Evolutionary conservation across 2,888 invertebrate genomes (phyloP), one percentile per base, ranked within the genome.

Genomic region (Habroteleia sp.): DNA sequence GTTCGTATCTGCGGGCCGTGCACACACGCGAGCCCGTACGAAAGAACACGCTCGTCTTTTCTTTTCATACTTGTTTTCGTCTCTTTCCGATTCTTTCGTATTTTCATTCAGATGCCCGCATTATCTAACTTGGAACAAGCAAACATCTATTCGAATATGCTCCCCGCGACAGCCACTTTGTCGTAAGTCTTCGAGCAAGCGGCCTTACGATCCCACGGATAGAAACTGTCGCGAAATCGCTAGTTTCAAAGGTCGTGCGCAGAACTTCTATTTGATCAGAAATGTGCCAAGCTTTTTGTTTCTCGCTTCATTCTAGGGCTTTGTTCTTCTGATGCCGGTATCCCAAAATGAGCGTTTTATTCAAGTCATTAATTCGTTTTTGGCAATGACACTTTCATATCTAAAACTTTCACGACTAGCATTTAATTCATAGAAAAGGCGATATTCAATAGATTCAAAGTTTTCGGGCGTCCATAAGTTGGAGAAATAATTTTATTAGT

Each of bases 11-110:
- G n/a, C n/a, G 58, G 73, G 66, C 39, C 54, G 52, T 52, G 65
- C 60, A 60, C 44, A 65, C 73, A 48, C 46, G 33, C 35, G 29
- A 50, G 16, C 31, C 60, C 44, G 31, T 41, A 16, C 46, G 10
- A 42, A 42, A 48, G 60, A 76, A 62, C 63, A 39, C 54, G 44
- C 5, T 31, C 42, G 23, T 31, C 16, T 63, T 63, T 33, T 33
- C 20, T 25, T 44, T 31, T 33, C 8, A 17, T 37, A 41, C 41
- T 41, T 31, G 20, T 33, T 27, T 13, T 58, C 44, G 39, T 27
- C 33, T 42, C 42, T 37, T 31, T 41, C 50, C 11, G 33, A 41
- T 60, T 54, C 60, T 62, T 50, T 58, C 77, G 71, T 77, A 72
- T 44, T 27, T 56, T 68, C 46, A 48, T 54, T 62, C 62, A 16